Base-by-base conservation (phyloP, 2,113 vertebrate genomes). In the Psittacus erithacus region DNA sequence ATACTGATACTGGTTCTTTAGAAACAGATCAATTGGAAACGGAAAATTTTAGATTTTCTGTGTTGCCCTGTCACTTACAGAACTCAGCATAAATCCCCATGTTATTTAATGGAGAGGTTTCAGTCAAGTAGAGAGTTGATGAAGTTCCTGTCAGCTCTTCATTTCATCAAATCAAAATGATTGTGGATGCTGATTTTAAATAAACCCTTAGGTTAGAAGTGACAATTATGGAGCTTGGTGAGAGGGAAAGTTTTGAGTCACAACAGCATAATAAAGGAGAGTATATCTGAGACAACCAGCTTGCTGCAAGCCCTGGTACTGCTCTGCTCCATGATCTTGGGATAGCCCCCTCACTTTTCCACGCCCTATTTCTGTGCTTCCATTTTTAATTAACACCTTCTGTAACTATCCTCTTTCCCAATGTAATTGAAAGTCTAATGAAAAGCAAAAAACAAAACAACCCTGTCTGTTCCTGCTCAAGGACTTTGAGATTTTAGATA, bases 251-350 rank as follows among this genome's bases (percentile, higher is more conserved):
- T 78, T 79, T 39, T 43, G 10, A 65, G 3, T n/a, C 24, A 29
- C 57, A 59, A 35, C 2, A 76, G 6, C 7, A 8, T 49, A 23
- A 44, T 27, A 46, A 52, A 62, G 15, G 3, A 69, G 18, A 65
- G 10, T 1, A 2, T 0, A 3, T 39, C 4, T 49, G 20, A 71
- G 41, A 44, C n/a, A 22, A 15, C 3, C 2, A 17, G 7, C 7
- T 55, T 53, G 22, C 43, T 41, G 25, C 0, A 8, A 76, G 8
- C 3, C 17, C 1, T 38, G 28, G 9, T 17, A 18, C 11, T 2
- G 1, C 10, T 43, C 17, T 73, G 13, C 19, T 74, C 9, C 0
- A 0, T 25, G 25, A 39, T 44, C 14, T 35, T 55, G 35, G 33
- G 43, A 29, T 25, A 53, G 11, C 5, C 7, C 9, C 13, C 10